Base-by-base conservation (phyloP, 1,140 invertebrate species). In the Drosophila pectinifera region DNA sequence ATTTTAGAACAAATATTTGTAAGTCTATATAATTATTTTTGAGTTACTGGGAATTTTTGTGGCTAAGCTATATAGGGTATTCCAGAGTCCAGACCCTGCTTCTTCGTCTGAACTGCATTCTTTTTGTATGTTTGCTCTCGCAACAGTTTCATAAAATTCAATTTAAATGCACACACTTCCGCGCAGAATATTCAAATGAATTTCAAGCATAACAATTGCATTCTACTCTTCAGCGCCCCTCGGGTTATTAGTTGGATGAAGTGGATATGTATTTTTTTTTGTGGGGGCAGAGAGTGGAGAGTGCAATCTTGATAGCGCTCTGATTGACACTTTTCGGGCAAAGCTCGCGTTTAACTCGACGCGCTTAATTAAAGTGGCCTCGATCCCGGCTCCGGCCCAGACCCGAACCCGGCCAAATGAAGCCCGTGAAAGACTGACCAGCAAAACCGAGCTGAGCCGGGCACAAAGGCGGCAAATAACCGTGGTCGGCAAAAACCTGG, bases 101-200 rank as follows among this genome's bases (percentile, higher is more conserved):
- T 3, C 13, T 8, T 14, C 16, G 16, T 10, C 26, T 53, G 26
- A 13, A 18, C 31, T 13, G 18, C 4, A 36, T 48, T 64, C 65
- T 48, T 62, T 41, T 14, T 26, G 5, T 4, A n/a, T 26, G 11
- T 65, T 55, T 55, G 31, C 48, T 31, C 18, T 55, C 0, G 39
- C 41, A 70, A 68, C 48, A 68, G 45, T 68, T 68, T 56, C 49
- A 70, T 69, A 69, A 70, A 70, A 57, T 70, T 70, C 67, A 70
- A 70, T 70, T 70, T 70, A 56, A 70, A 48, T 70, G 49, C 67
- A 70, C 64, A 70, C 64, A 48, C 26, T 26, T 7, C 14, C 42
- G 42, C 34, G 39, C 34, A 10, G 26, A 56, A 70, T 70, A 70
- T 70, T 48, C 51, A 69, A 56, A 55, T 69, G 31, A 69, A 34